A percentile compares a stretch with the other conserved stretches of the same genome.
Evolutionary conservation across 1,140 invertebrate genomes (phyloP).

Genomic region (Colletes latitarsis): DNA sequence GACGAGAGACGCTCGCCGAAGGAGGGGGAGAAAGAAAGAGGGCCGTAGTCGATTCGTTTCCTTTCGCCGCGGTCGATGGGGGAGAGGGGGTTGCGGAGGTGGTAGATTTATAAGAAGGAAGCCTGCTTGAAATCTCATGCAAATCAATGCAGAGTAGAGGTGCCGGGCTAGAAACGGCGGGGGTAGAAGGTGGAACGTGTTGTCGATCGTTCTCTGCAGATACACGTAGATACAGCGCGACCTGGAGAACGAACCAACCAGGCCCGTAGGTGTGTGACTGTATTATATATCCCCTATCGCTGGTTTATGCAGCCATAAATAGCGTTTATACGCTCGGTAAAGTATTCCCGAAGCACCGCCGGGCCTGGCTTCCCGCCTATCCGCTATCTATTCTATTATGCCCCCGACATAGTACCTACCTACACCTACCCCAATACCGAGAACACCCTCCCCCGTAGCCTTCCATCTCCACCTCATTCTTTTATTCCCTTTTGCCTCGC

Average conservation of each 20-base stretch:
- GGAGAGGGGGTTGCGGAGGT: background rate
- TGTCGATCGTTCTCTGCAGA: slow-evolving; percentile 71
- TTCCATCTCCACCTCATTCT: slow-evolving; percentile 57
- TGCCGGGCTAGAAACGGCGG: slow-evolving; percentile 38
- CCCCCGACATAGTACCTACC: slow-evolving; percentile 67
- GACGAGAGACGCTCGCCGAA: background rate
- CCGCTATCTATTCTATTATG: slow-evolving; percentile 78
- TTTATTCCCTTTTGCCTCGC: slow-evolving; percentile 41
- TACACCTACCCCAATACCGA: slow-evolving; percentile 53
- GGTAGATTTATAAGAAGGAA: slow-evolving; percentile 70
- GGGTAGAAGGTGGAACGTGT: slow-evolving; percentile 48
- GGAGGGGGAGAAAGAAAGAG: background rate
- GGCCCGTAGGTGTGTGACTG: slow-evolving; percentile 70
- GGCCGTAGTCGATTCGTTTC: slow-evolving; percentile 57
- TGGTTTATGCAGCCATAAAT: slow-evolving; percentile 80
- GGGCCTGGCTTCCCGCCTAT: slow-evolving; percentile 70
- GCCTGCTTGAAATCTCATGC: slow-evolving; percentile 72
- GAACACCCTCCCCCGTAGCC: slow-evolving; percentile 41
- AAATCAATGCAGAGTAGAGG: slow-evolving; percentile 72
- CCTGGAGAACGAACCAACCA: slow-evolving; percentile 42
- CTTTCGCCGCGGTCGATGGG: slow-evolving; percentile 55
- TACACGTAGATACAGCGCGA: slow-evolving; percentile 63
- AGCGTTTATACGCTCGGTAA: slow-evolving; percentile 78
- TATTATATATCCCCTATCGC: slow-evolving; percentile 77
- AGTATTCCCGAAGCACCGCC: slow-evolving; percentile 75